A percentile compares a stretch with the other conserved stretches of the same genome.
These are phyloP conservation scores for Ectemnius cavifrons DNA, from an alignment of 2,888 invertebrate species.

Conservation along the genomic window DNA sequence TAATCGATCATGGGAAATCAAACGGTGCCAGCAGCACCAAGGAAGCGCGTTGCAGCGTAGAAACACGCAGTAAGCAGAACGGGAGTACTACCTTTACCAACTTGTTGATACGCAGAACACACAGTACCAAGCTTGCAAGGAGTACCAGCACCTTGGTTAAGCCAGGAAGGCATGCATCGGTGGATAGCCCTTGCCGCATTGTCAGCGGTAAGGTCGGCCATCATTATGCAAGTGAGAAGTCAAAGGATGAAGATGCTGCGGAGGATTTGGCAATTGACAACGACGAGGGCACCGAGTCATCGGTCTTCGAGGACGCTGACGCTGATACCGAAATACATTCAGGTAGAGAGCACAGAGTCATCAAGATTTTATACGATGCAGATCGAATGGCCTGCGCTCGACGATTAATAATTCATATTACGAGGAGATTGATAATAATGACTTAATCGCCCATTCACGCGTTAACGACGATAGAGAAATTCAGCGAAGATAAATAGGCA, in stretches of 20 bases:
- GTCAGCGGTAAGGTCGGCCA: slow-evolving; percentile 68
- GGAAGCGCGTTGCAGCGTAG: slow-evolving; percentile 21
- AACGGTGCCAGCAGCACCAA: background rate
- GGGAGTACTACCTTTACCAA: slow-evolving; percentile 70
- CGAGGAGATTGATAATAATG: too few species aligned
- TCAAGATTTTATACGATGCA: background rate
- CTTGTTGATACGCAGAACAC: slow-evolving; percentile 84
- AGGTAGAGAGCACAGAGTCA: slow-evolving; percentile 79
- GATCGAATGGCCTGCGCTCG: background rate
- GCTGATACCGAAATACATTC: slow-evolving; percentile 85
- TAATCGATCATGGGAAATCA: slow-evolving; percentile 13
- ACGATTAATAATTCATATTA: too few species aligned
- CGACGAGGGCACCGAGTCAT: slow-evolving; percentile 61
- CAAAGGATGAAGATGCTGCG: slow-evolving; percentile 68
- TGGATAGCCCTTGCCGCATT: slow-evolving; percentile 52
- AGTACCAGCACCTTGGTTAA: slow-evolving; percentile 79
- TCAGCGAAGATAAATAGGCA: background rate
- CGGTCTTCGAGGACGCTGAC: slow-evolving; percentile 80
- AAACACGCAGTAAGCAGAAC: slow-evolving; percentile 64
- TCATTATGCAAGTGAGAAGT: slow-evolving; percentile 78
- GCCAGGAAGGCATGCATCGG: slow-evolving; percentile 63
- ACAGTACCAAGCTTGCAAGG: slow-evolving; percentile 86
- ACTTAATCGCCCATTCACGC: background rate
- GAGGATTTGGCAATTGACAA: slow-evolving; percentile 77
- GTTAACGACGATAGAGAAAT: slow-evolving; percentile 9